phyloP scores from a whole-genome alignment of 2,888 invertebrate genomes.

The Sycophila texana region DNA sequence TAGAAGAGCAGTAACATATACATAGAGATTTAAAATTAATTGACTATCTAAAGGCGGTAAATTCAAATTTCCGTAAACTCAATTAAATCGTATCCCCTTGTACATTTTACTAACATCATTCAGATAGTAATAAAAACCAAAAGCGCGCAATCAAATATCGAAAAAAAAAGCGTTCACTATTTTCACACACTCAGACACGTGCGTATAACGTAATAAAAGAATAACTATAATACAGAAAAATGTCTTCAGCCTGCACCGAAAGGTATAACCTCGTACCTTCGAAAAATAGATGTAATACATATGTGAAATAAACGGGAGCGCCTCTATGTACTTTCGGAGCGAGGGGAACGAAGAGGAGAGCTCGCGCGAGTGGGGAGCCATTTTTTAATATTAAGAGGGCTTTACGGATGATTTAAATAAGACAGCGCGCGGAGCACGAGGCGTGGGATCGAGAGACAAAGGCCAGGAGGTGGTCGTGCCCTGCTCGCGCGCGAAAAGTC shows the following conservation, averaged over 20 bases:
- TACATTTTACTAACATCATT: too few species aligned
- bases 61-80: too few species aligned
- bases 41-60: too few species aligned
- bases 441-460: conserved; percentile 52
- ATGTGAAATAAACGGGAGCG: conserved; percentile 40
- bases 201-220: conserved; percentile 31
- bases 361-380: conserved; percentile 42
- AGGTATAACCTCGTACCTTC: conserved; percentile 25
- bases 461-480: conserved; percentile 35
- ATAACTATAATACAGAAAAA: conserved; percentile 42
- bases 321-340: not conserved
- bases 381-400: conserved; percentile 69
- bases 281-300: conserved; percentile 45
- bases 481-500: conserved; percentile 60
- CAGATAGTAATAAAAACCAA: too few species aligned
- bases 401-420: conserved; percentile 69
- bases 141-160: too few species aligned
- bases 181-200: not conserved
- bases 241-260: not conserved
- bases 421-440: conserved; percentile 53
- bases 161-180: too few species aligned
- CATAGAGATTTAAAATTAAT: too few species aligned
- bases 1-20: too few species aligned
- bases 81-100: too few species aligned
- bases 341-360: not conserved